Base-by-base conservation (phyloP, 92 coral and sea anemone species). In the Anthopleura xanthogrammica region DNA sequence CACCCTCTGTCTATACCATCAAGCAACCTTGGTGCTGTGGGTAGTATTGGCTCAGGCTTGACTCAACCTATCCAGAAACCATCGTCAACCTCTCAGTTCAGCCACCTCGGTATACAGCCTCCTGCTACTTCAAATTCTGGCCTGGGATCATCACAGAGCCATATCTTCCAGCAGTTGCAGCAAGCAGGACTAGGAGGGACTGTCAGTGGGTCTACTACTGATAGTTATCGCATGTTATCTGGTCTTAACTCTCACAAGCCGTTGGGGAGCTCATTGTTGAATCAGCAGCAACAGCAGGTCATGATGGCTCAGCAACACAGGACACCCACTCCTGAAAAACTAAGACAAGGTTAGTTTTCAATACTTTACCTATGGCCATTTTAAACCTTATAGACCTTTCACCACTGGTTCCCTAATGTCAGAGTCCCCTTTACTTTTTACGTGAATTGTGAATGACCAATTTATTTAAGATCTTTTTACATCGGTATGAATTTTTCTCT, bases 1-100 rank as follows among this genome's bases (percentile, higher is more conserved):
- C 99, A 97, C 75, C 99, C 99, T 43, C 92, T 94, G 29, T 85
- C 94, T 3, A 92, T 95, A 29, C 89, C 94, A 48, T 87, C 89
- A 16, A 78, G 88, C 76, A 86, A 82, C 56, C 88, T 95, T 29
- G 98, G 98, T 74, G 94, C 95, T 68, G 95, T 93, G 41, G 98
- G 98, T 48, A 87, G 92, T 80, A 91, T 97, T 41, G 95, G 98
- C 60, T 81, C 99, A 17, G 94, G 97, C 12, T 88, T 97, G 72
- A 82, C 98, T 0, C 97, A 91, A 83, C 89, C 95, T 1, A 83
- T 94, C 43, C 95, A 93, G 86, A 94, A 97, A 81, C 95, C 98
- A n/a, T 85, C 90, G 16, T 78, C 92, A 41, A 82, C 90, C 7
- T 77, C 90, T 54, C 98, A 97, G 72, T 91, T 94, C 4, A 92